These are phyloP conservation scores for Ranitomeya imitator DNA, from an alignment of 2,113 vertebrate species.

Conservation along the genomic window DNA sequence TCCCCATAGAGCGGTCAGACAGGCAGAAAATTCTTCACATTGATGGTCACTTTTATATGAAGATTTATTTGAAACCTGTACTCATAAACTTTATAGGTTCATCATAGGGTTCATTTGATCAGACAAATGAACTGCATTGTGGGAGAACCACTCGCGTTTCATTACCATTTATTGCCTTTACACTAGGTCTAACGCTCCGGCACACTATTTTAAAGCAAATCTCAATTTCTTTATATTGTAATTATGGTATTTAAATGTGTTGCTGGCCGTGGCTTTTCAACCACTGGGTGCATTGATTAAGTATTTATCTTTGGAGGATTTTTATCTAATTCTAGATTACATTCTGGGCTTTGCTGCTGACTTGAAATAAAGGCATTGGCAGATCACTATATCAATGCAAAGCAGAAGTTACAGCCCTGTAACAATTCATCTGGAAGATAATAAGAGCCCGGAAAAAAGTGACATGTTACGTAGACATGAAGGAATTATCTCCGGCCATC, in stretches of 20 bases:
- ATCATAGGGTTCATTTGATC: not conserved
- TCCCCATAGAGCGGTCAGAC: not conserved
- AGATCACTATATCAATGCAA: constrained; percentile 49
- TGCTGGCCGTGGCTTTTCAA: constrained; percentile 3
- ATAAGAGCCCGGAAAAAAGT: constrained; percentile 10
- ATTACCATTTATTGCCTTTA: constrained; percentile 29
- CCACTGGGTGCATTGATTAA: constrained; percentile 39
- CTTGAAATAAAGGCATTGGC: constrained; percentile 44
- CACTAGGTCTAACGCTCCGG: not conserved
- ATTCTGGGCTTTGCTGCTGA: constrained; percentile 19
- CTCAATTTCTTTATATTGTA: constrained; percentile 16
- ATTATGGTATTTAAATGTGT: constrained; percentile 24
- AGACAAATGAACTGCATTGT: constrained; percentile 7
- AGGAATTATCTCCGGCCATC: constrained; percentile 19
- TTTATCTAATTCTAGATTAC: constrained; percentile 36
- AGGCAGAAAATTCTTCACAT: not conserved
- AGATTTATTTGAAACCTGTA: not conserved
- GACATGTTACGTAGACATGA: constrained; percentile 24
- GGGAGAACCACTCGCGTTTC: not conserved
- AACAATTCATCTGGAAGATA: constrained; percentile 45
- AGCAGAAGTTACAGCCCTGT: not conserved
- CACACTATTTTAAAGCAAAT: too few species aligned
- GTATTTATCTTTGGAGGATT: constrained; percentile 45
- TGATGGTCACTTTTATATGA: not conserved
- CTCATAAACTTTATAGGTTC: not conserved